Percentiles rank a stretch among this genome's conserved stretches.
These are phyloP conservation scores for Microplitis demolitor DNA, from an alignment of 1,140 invertebrate species.

Conservation along the genomic window DNA sequence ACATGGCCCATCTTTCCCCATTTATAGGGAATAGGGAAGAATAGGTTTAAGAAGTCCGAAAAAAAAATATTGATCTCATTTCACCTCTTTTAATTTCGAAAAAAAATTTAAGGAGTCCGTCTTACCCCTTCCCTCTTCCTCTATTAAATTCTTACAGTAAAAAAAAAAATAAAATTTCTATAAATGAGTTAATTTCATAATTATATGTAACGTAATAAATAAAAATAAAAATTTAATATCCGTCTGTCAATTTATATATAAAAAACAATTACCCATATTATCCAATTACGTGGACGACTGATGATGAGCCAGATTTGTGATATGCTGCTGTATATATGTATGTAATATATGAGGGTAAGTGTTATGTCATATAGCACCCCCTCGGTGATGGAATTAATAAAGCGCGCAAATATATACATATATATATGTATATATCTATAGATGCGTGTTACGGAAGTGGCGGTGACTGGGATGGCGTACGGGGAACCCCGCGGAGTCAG, in stretches of 20 bases:
- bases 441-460: constrained; percentile 34
- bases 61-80: no score
- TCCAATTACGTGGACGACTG: constrained; percentile 53
- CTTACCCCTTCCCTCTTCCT: no score
- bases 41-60: no score
- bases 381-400: constrained; percentile 59
- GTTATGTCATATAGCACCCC: constrained; percentile 43
- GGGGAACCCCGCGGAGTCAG: constrained; percentile 45
- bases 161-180: no score
- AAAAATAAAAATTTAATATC: no score
- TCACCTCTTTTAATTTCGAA: no score
- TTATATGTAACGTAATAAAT: not conserved
- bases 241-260: constrained; percentile 31
- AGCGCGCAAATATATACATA: constrained; percentile 47
- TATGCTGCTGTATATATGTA: not conserved
- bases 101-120: no score
- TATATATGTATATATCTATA: not conserved
- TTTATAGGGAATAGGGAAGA: no score
- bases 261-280: constrained; percentile 31
- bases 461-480: constrained; percentile 32
- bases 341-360: constrained; percentile 27
- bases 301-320: constrained; percentile 47
- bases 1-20: no score
- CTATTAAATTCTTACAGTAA: no score
- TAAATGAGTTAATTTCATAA: not conserved